phyloP scores from a whole-genome alignment of 2,797 vertebrate genomes.

The Cyprinodon diabolis region DNA sequence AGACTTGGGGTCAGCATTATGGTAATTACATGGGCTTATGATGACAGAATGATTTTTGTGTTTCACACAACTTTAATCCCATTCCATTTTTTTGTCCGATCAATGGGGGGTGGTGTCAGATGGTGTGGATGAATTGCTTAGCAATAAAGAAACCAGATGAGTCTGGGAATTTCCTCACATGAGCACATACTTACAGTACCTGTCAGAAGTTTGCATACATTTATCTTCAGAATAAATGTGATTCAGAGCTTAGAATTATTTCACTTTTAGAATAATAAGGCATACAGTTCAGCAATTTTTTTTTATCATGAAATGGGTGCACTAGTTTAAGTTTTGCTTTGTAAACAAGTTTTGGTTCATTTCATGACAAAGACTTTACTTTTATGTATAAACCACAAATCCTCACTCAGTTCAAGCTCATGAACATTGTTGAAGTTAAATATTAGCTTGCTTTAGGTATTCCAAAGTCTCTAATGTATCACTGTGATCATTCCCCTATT shows the following conservation, averaged over 20 bases:
- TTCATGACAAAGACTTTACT: no score
- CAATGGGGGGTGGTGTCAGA: constrained; percentile 4
- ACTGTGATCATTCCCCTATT: no score
- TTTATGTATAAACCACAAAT: no score
- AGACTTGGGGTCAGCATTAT: constrained; percentile 10
- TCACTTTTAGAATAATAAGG: neutral
- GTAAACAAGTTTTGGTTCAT: no score
- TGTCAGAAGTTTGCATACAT: neutral
- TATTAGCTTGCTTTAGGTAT: no score
- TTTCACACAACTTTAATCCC: constrained; percentile 29
- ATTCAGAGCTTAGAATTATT: neutral
- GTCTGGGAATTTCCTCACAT: constrained; percentile 56
- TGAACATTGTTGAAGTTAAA: no score
- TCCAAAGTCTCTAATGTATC: no score
- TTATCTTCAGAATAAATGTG: neutral
- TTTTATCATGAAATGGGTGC: neutral
- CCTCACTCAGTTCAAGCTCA: no score
- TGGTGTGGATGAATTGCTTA: constrained; percentile 61
- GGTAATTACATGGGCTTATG: constrained; percentile 17
- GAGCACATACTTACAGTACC: neutral
- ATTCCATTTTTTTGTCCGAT: constrained; percentile 16
- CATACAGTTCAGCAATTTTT: neutral
- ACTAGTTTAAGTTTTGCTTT: neutral
- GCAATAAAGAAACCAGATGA: constrained; percentile 70
- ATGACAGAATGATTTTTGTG: constrained; percentile 46